phyloP scores from a whole-genome alignment of 1,140 invertebrate genomes.

The Orchesella cincta region DNA sequence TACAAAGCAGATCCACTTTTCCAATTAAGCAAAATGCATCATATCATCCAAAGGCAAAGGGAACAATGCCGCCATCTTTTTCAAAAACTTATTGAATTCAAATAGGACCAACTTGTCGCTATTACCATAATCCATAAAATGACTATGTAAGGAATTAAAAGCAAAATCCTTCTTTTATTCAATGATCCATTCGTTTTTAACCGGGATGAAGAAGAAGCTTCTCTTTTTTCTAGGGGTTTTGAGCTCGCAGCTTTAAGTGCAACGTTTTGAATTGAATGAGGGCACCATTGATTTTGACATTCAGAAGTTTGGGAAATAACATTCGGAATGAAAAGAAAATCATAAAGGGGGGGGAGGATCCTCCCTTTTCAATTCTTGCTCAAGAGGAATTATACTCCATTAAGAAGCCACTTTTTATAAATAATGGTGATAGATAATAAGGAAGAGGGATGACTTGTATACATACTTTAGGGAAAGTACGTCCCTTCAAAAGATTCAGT shows the following conservation, averaged over 20 bases:
- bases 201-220: background rate
- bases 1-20: background rate
- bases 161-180: background rate
- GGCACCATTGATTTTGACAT: constrained; percentile 22
- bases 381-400: constrained; percentile 22
- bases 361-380: background rate
- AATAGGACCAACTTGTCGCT: too few relatives aligned
- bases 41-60: too few relatives aligned
- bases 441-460: background rate
- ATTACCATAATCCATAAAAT: too few relatives aligned
- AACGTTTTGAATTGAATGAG: background rate
- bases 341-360: constrained; percentile 4
- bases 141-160: constrained; percentile 12
- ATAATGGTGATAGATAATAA: constrained; percentile 12
- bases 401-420: constrained; percentile 20
- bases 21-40: constrained; percentile 18
- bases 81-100: too few relatives aligned
- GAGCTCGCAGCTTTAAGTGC: background rate
- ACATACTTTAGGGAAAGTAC: background rate
- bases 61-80: too few relatives aligned
- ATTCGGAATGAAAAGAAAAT: constrained; percentile 27
- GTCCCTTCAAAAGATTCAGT: background rate
- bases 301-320: constrained; percentile 19
- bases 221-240: background rate
- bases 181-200: background rate